Base-by-base conservation (phyloP, 2,113 vertebrate species). In the Neopipo cinnamomea region DNA sequence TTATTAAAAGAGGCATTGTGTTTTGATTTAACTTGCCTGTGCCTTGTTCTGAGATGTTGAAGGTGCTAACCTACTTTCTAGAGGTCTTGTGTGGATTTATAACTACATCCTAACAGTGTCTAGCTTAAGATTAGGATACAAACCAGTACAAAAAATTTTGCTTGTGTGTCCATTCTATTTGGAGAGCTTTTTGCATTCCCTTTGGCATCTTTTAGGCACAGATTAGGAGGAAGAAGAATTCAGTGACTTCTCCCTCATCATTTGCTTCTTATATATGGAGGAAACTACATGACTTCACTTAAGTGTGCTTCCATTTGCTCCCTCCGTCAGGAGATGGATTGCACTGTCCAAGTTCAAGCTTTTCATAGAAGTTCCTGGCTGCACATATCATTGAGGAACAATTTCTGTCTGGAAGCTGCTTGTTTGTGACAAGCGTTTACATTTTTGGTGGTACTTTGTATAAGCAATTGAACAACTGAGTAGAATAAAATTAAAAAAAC, bases 21-120 rank as follows among this genome's bases (percentile, higher is more conserved):
- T 83, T 96, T 92, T 91, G 59, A 35, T 92, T 62, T 81, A 52
- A 71, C 5, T 71, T 93, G 68, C 88, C 72, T 81, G 24, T 85
- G 68, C 65, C 80, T 91, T 86, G 30, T 41, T 86, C 25, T 31
- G n/a, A 88, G 84, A 71, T 28, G 39, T 35, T 73, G 50, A 73
- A 80, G 53, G 21, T 65, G 23, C 28, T 86, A 58, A 46, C 30
- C 41, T 53, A 9, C 37, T 85, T 92, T 59, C 25, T 58, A n/a
- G 28, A 49, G 14, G 13, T 67, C n/a, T 85, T 75, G 37, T 8
- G 25, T 66, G 41, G 50, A 30, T 71, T 82, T 74, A 3, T 56
- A 74, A 46, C 41, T 53, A 20, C 42, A 16, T 1, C 2, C 9
- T 65, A 28, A 33, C 24, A 46, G 8, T 50, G 7, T 67, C 35